phyloP scores from a whole-genome alignment of 2,113 vertebrate genomes.

The Callorhinus ursinus region DNA sequence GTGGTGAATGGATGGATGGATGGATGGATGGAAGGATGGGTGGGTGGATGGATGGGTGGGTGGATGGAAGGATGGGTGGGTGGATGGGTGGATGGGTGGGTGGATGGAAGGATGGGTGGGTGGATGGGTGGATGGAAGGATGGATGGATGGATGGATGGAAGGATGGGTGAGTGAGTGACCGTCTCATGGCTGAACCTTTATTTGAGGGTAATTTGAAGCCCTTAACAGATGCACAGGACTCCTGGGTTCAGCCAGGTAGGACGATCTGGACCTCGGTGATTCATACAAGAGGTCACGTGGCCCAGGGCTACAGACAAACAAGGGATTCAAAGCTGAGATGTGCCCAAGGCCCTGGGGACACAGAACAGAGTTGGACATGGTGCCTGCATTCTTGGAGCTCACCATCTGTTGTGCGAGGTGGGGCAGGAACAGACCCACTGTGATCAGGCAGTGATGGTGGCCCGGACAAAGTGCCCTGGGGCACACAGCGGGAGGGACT shows the following conservation, averaged over 20 bases:
- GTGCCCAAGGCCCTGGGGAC: neutral
- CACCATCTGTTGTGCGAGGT: neutral
- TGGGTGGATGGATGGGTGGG: neutral
- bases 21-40: neutral
- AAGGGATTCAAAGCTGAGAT: rapidly evolving
- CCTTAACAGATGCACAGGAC: neutral
- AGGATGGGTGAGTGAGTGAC: no score
- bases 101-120: neutral
- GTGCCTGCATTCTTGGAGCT: rapidly evolving
- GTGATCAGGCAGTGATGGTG: neutral
- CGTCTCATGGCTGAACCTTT: neutral
- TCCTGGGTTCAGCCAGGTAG: neutral
- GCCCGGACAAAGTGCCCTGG: neutral
- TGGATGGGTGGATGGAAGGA: neutral
- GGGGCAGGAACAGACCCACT: neutral
- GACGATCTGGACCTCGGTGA: neutral
- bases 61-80: neutral
- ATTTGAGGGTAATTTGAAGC: neutral
- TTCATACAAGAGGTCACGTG: neutral
- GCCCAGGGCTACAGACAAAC: neutral
- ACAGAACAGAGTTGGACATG: rapidly evolving
- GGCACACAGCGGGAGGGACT: neutral
- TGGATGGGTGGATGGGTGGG: neutral
- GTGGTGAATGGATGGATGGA: neutral
- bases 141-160: neutral